Base-by-base conservation (phyloP, 64 coral and sea anemone genomes). In the Pocillopora verrucosa region DNA sequence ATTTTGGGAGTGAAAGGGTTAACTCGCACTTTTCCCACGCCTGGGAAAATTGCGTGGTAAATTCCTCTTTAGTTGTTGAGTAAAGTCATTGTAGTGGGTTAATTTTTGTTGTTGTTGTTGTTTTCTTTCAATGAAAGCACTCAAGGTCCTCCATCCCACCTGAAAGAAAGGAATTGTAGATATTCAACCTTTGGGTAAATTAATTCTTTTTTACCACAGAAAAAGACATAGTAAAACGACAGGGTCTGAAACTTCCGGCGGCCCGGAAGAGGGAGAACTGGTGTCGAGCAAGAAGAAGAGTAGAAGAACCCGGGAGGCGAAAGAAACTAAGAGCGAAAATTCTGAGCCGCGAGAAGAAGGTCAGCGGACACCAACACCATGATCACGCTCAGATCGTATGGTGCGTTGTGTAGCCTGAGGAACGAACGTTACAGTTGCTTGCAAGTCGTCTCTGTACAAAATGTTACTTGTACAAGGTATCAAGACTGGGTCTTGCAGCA, bases 221-320 rank as follows among this genome's bases (percentile, higher is more conserved):
- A 92, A 92, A 92, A 59, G 90, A 58, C 90, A 92, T 51, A 92
- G 81, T 22, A 92, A 76, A 83, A 61, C 36, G 63, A 74, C 61
- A 41, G 63, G 41, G 60, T 78, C 61, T 75, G 75, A 79, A 92
- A 25, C 38, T 14, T 69, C 90, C 14, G 90, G 83, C 36, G 89
- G 83, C 61, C 90, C 84, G 64, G 90, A 92, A 80, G 90, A 92
- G 73, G 90, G 90, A 35, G 90, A 92, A 61, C 77, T 92, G 56
- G 90, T 92, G 41, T 37, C 81, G 16, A 86, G 59, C 5, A 92
- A 78, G 84, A 86, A 81, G 38, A 92, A 80, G 61, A 92, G 90
- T 36, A 74, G 90, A 72, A 92, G 90, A 77, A 86, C 90, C 58
- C 82, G 90, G 20, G 90, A 92, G 60, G 51, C 81, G 14, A 92